phyloP scores from a whole-genome alignment of 1,140 invertebrate species.

The Magallana angulata region DNA sequence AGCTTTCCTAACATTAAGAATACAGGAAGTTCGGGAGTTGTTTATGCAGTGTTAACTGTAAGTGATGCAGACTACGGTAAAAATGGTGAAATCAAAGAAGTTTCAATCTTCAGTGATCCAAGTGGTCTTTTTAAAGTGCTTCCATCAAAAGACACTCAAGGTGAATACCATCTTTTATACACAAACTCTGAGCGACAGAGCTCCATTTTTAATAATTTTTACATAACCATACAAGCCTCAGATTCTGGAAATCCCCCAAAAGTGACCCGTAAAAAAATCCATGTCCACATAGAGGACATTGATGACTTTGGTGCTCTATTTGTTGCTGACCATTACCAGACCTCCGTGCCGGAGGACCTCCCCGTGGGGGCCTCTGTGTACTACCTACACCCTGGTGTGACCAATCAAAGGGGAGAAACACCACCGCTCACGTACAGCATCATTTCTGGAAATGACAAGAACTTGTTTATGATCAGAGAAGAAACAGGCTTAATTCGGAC shows the following conservation, averaged over 20 bases:
- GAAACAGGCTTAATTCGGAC: slow-evolving; percentile 94
- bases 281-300: slow-evolving; percentile 85
- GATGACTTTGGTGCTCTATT: slow-evolving; percentile 94
- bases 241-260: slow-evolving; percentile 89
- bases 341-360: slow-evolving; percentile 91
- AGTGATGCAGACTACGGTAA: slow-evolving; percentile 90
- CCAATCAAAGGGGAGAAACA: slow-evolving; percentile 87
- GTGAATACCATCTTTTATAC: slow-evolving; percentile 81
- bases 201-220: slow-evolving; percentile 76
- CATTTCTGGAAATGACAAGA: slow-evolving; percentile 76
- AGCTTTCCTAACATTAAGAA: slow-evolving; percentile 90
- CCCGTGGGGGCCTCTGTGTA: slow-evolving; percentile 92
- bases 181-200: slow-evolving; percentile 34
- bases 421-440: slow-evolving; percentile 89
- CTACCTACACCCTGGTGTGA: slow-evolving; percentile 72
- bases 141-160: slow-evolving; percentile 79
- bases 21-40: slow-evolving; percentile 79
- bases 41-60: slow-evolving; percentile 92
- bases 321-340: slow-evolving; percentile 92
- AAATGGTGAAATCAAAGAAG: slow-evolving; percentile 89
- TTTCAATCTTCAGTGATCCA: slow-evolving; percentile 91
- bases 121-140: slow-evolving; percentile 90
- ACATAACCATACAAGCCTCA: slow-evolving; percentile 90
- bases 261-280: slow-evolving; percentile 73
- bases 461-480: slow-evolving; percentile 71